Conservation (phyloP, 2,797 vertebrate genomes). For the Neoniphon sammara region DNA sequence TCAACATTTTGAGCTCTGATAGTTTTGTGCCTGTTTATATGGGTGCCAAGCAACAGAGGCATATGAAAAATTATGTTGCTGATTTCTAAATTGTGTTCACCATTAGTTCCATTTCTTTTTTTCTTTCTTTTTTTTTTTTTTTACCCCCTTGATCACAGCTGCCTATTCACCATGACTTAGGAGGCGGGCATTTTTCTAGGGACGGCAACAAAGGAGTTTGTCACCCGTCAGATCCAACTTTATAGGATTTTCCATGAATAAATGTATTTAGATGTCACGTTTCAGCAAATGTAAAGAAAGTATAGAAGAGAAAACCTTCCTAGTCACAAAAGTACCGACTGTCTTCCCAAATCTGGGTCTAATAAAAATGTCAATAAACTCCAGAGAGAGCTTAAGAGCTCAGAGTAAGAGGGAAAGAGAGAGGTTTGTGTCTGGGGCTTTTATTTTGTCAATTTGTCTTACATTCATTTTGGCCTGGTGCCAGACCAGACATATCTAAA, state of each 20-base stretch:
- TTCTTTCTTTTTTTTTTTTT: slow-evolving; percentile 1
- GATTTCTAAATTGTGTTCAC: slow-evolving; percentile 20
- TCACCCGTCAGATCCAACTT: slow-evolving; percentile 30
- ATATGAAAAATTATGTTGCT: slow-evolving; percentile 33
- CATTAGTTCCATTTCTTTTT: slow-evolving; percentile 8
- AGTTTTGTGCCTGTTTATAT: slow-evolving; percentile 36
- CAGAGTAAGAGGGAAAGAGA: slow-evolving; percentile 43
- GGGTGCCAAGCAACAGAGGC: slow-evolving; percentile 38
- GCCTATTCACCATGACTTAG: slow-evolving; percentile 21
- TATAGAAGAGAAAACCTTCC: slow-evolving; percentile 33
- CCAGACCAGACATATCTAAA: slow-evolving; percentile 69
- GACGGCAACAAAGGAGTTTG: slow-evolving; percentile 43
- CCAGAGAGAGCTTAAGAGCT: slow-evolving; percentile 30
- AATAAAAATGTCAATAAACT: slow-evolving; percentile 36
- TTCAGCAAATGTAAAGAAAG: slow-evolving; percentile 33
- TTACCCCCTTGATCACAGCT: background rate
- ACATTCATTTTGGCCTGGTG: slow-evolving; percentile 75
- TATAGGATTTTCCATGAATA: slow-evolving; percentile 53
- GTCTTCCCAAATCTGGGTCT: slow-evolving; percentile 31
- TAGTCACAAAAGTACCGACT: slow-evolving; percentile 33
- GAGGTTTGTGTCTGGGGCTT: slow-evolving; percentile 53
- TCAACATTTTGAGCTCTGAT: slow-evolving; percentile 4
- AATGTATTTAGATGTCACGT: slow-evolving; percentile 33
- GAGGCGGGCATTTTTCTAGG: slow-evolving; percentile 9
- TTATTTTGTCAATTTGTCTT: slow-evolving; percentile 74